These are phyloP conservation scores for Macrophya alboannulata DNA, from an alignment of 2,888 invertebrate species.

Conservation along the genomic window DNA sequence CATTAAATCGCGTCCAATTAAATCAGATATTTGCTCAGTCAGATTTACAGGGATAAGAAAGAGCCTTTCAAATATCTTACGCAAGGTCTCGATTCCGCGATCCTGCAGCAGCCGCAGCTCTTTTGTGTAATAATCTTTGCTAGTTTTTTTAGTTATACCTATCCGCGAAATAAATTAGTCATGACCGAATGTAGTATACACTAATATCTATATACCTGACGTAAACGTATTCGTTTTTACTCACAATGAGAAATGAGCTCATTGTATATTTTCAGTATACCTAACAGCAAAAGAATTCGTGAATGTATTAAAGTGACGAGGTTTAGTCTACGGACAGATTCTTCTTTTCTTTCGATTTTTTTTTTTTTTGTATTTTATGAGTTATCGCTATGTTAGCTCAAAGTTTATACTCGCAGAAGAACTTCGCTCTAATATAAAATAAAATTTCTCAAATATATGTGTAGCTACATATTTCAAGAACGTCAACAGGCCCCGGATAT, in stretches of 20 bases:
- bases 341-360: neutral
- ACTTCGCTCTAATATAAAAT: neutral
- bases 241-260: slow-evolving; percentile 18
- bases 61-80: neutral
- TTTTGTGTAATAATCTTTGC: neutral
- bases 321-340: neutral
- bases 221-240: neutral
- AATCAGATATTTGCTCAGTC: neutral
- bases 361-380: no score
- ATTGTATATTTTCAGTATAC: slow-evolving; percentile 24
- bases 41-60: neutral
- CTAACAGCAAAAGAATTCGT: neutral
- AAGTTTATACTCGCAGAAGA: no score
- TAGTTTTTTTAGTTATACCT: neutral
- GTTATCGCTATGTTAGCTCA: no score
- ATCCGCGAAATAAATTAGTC: neutral
- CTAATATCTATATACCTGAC: neutral
- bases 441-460: neutral
- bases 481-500: neutral
- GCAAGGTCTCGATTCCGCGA: neutral
- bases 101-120: neutral
- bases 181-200: neutral
- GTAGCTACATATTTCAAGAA: neutral
- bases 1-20: neutral
- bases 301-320: neutral